Base-by-base conservation (phyloP, 2,113 vertebrate genomes). In the Peromyscus leucopus region DNA sequence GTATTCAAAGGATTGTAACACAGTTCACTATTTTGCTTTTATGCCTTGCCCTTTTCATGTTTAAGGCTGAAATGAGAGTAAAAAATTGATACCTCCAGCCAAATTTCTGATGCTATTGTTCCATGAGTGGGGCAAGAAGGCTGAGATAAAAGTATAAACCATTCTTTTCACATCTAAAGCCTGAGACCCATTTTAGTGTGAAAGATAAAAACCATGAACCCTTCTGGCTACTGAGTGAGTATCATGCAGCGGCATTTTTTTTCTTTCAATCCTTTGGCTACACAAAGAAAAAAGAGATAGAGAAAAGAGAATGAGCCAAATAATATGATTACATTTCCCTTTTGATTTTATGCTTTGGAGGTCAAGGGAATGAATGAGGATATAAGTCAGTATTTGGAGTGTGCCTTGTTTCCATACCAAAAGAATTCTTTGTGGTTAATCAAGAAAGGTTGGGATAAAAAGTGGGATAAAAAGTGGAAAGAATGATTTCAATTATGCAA, bases 91-190 rank as follows among this genome's bases (percentile, higher is more conserved):
- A 93, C 59, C 31, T 22, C 1, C 0, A 72, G 89, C 76, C 63
- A 97, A 63, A 90, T 76, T 65, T 94, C 87, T 76, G 21, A 85
- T 42, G 42, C n/a, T 71, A 7, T 92, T 88, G 63, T 96, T 93
- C 71, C 28, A 1, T 36, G 96, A 92, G 24, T 84, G 51, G 82
- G 69, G 87, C 69, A 83, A 76, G 88, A 33, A 83, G 21, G 26
- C 72, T 48, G 79, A 95, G 82, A 96, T 86, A 82, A 96, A 96
- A 97, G 93, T 46, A 12, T 39, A 84, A 79, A 61, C 42, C 46
- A 22, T 78, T 97, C 61, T 91, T 90, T 93, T 94, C 57, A 83
- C 13, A 69, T 97, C 76, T 89, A 65, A 94, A 87, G 83, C 69
- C 13, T 33, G 36, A 94, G 78, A 21, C 24, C 55, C 61, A 33